phyloP scores from a whole-genome alignment of 2,113 vertebrate genomes.

The Turnix velox region DNA sequence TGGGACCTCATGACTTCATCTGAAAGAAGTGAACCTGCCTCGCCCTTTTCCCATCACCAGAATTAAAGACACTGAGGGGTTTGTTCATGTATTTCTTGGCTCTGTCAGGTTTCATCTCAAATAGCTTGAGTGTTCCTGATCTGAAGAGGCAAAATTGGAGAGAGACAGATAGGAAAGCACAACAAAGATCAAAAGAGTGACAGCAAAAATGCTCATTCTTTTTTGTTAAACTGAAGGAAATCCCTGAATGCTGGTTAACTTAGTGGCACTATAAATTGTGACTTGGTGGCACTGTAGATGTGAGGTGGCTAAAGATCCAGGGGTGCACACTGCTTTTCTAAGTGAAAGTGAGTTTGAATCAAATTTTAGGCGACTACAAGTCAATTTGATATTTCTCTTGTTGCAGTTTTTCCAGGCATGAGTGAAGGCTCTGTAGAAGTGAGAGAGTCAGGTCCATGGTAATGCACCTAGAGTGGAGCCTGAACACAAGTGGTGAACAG shows the following conservation, averaged over 20 bases:
- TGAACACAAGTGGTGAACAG: background rate
- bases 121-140: background rate
- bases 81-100: background rate
- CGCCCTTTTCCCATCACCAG: background rate
- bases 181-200: background rate
- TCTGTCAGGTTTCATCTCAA: background rate
- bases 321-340: background rate
- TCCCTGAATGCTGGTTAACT: background rate
- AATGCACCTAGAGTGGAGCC: background rate
- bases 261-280: background rate
- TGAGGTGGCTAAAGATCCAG: background rate
- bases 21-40: background rate
- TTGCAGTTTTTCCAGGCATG: background rate
- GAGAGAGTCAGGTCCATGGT: accelerated
- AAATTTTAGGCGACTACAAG: background rate
- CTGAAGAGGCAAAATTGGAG: background rate
- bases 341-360: background rate
- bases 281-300: background rate
- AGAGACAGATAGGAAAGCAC: background rate
- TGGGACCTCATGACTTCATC: background rate
- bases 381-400: background rate
- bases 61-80: background rate
- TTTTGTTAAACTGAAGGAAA: background rate
- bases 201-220: background rate
- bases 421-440: accelerated